Percentiles rank a stretch among this genome's conserved stretches.
phyloP scores from a whole-genome alignment of 2,113 vertebrate species.

The Myiozetetes cayanensis region DNA sequence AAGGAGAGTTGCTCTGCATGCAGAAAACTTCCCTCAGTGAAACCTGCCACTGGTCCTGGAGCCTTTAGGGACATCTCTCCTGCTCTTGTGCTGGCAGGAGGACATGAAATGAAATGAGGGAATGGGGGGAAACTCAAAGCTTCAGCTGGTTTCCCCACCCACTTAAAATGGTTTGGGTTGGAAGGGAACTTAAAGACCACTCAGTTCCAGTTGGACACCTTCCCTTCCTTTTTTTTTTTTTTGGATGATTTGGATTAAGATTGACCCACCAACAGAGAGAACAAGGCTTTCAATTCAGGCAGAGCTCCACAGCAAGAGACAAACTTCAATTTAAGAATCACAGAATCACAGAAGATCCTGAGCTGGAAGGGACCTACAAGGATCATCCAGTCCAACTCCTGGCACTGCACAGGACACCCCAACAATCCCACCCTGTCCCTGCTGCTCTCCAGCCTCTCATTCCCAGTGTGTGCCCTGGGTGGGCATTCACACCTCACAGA shows the following conservation, averaged over 20 bases:
- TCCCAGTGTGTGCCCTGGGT: not conserved
- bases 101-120: not conserved
- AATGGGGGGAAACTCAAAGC: not conserved
- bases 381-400: accelerated
- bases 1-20: not conserved
- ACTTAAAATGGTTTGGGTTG: not conserved
- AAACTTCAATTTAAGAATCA: not conserved
- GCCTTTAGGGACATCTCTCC: not conserved
- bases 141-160: not conserved
- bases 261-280: not conserved
- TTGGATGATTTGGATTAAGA: not conserved
- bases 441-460: not conserved
- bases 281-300: accelerated
- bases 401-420: not conserved
- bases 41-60: not conserved
- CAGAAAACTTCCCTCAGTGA: not conserved
- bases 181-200: not conserved
- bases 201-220: not conserved
- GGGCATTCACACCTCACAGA: not conserved
- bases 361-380: too few relatives aligned
- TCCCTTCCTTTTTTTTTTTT: not conserved
- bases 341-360: not conserved
- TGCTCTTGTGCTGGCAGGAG: not conserved
- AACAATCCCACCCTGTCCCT: not conserved
- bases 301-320: not conserved